Evolutionary conservation across 2,888 invertebrate genomes (phyloP).

Genomic region (Tolmerus cingulatus): DNA sequence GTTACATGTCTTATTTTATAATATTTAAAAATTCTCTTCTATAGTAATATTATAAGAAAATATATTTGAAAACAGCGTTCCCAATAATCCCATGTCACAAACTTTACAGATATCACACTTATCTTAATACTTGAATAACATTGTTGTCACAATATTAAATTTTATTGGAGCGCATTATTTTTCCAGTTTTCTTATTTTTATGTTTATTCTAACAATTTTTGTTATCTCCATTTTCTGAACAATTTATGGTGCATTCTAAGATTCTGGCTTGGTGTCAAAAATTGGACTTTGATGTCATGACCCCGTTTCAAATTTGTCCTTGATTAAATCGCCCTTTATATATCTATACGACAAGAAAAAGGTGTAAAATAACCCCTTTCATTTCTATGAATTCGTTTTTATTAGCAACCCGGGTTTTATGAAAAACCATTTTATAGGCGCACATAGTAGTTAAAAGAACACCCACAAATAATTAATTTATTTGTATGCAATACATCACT

Average conservation of each 20-base stretch:
- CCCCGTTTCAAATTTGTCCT: too few relatives aligned
- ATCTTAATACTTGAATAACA: not conserved
- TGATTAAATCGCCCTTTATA: too few relatives aligned
- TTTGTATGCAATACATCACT: too few relatives aligned
- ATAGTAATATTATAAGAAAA: not conserved
- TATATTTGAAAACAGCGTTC: not conserved
- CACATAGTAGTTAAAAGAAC: too few relatives aligned
- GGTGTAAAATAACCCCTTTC: too few relatives aligned
- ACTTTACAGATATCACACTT: not conserved
- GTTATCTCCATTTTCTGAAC: not conserved
- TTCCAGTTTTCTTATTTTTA: not conserved
- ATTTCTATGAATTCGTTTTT: too few relatives aligned
- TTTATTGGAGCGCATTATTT: not conserved
- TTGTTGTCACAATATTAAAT: not conserved
- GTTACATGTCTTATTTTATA: not conserved
- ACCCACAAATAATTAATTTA: too few relatives aligned
- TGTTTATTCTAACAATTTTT: too few relatives aligned
- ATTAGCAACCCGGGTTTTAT: too few relatives aligned
- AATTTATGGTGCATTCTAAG: not conserved
- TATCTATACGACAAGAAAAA: too few relatives aligned
- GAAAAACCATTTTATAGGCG: too few relatives aligned
- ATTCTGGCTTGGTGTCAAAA: not conserved
- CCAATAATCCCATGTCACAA: not conserved
- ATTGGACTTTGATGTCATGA: not conserved
- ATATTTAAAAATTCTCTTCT: not conserved